These are phyloP conservation scores for Drosophila falleni DNA, from an alignment of 2,888 invertebrate species.

Conservation along the genomic window DNA sequence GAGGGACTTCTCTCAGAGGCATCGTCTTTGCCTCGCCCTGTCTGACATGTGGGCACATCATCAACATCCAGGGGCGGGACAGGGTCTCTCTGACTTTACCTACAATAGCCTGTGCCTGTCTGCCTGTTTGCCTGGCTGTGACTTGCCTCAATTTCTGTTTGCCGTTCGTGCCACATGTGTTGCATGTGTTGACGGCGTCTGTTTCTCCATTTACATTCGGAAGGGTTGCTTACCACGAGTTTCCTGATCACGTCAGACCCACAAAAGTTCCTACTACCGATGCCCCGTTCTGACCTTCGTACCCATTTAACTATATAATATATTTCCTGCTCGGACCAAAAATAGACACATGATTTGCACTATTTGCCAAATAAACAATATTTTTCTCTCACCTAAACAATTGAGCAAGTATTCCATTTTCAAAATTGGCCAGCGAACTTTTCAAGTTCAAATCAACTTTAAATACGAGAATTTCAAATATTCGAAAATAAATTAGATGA, in stretches of 20 bases:
- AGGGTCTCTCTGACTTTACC: conserved; percentile 37
- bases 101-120: conserved; percentile 33
- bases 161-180: conserved; percentile 70
- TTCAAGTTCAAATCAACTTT: conserved; percentile 40
- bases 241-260: conserved; percentile 38
- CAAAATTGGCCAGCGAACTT: conserved; percentile 14
- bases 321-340: conserved; percentile 49
- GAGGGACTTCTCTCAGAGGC: conserved; percentile 36
- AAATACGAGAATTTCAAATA: conserved; percentile 20
- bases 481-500: conserved; percentile 6
- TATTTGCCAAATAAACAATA: conserved; percentile 40
- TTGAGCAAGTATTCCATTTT: not conserved
- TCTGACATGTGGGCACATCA: conserved; percentile 59
- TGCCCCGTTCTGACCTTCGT: conserved; percentile 59
- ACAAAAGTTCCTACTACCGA: conserved; percentile 25
- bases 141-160: conserved; percentile 38
- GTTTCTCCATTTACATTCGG: conserved; percentile 23
- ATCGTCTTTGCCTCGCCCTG: conserved; percentile 32
- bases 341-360: conserved; percentile 50
- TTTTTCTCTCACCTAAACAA: conserved; percentile 12
- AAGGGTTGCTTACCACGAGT: conserved; percentile 38
- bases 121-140: conserved; percentile 10
- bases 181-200: conserved; percentile 64
- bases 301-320: conserved; percentile 36
- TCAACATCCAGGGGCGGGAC: conserved; percentile 47